Evolutionary conservation across 2,113 vertebrate genomes (phyloP).

Genomic region (Empidonax alnorum): DNA sequence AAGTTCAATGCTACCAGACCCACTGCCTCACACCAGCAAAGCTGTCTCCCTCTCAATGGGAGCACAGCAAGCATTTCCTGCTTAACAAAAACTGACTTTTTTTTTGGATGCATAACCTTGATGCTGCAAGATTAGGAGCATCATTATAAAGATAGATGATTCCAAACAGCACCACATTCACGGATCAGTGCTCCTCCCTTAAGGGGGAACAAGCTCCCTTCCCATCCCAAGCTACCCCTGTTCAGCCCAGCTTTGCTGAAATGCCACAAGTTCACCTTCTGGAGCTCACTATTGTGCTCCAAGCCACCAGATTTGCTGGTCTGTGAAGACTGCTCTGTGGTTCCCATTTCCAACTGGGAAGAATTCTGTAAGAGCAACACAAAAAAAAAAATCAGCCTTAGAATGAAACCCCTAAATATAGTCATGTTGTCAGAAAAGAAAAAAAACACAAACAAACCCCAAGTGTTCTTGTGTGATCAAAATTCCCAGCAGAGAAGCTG

Average conservation of each 20-base stretch:
- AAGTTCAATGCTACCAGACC: background rate
- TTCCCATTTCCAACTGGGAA: conserved; percentile 29
- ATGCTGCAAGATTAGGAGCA: background rate
- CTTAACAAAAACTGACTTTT: rapidly evolving
- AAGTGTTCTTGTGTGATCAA: background rate
- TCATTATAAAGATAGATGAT: background rate
- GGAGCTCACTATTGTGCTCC: conserved; percentile 76
- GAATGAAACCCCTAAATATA: background rate
- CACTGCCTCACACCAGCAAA: background rate
- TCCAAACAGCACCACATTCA: background rate
- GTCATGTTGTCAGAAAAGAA: rapidly evolving
- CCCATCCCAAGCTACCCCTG: background rate
- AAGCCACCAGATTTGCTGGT: conserved; percentile 49
- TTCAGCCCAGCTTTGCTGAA: background rate
- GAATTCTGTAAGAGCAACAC: conserved; percentile 75
- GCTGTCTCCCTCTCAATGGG: background rate
- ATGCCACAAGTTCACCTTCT: conserved; percentile 77
- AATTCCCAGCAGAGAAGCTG: background rate
- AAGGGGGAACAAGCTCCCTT: background rate
- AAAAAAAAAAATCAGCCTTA: background rate
- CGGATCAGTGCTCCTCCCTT: background rate
- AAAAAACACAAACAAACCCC: background rate
- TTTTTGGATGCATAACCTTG: background rate
- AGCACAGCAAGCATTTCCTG: background rate
- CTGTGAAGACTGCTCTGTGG: conserved; percentile 67